A percentile compares a stretch with the other conserved stretches of the same genome.
Conservation (phyloP, 2,888 invertebrate genomes). For the Aspidiotus destructor region DNA sequence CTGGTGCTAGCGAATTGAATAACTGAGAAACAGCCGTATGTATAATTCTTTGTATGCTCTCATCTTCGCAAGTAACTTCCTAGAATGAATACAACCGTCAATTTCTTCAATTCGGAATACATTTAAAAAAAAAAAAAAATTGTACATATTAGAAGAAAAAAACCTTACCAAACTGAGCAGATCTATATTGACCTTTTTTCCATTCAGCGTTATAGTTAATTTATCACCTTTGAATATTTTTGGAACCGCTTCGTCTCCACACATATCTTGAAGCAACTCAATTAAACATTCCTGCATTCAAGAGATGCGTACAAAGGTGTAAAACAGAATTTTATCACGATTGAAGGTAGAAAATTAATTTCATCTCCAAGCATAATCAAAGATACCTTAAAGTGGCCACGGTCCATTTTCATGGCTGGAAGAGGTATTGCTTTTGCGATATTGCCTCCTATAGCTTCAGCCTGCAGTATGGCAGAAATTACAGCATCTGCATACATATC, state of each 20-base stretch:
- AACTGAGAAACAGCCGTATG: conserved; percentile 75
- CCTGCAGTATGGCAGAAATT: conserved; percentile 75
- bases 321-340: not conserved
- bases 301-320: not conserved
- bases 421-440: conserved; percentile 53
- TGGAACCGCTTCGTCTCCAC: conserved; percentile 85
- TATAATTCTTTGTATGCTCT: conserved; percentile 69
- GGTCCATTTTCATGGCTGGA: conserved; percentile 64
- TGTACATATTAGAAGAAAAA: not conserved
- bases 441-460: conserved; percentile 53
- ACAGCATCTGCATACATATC: conserved; percentile 98
- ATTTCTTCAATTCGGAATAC: no score
- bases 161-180: conserved; percentile 60
- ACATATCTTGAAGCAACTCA: conserved; percentile 88
- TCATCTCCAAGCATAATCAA: not conserved
- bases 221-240: conserved; percentile 88
- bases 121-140: no score
- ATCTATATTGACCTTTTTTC: conserved; percentile 76
- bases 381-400: conserved; percentile 75
- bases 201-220: conserved; percentile 73
- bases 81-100: conserved; percentile 15
- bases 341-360: not conserved
- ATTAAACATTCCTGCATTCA: conserved; percentile 62
- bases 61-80: conserved; percentile 72
- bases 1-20: conserved; percentile 62